Evolutionary conservation across 1,140 invertebrate genomes (phyloP), one percentile per base, ranked within the genome.

Genomic region (Drosophila asahinai): DNA sequence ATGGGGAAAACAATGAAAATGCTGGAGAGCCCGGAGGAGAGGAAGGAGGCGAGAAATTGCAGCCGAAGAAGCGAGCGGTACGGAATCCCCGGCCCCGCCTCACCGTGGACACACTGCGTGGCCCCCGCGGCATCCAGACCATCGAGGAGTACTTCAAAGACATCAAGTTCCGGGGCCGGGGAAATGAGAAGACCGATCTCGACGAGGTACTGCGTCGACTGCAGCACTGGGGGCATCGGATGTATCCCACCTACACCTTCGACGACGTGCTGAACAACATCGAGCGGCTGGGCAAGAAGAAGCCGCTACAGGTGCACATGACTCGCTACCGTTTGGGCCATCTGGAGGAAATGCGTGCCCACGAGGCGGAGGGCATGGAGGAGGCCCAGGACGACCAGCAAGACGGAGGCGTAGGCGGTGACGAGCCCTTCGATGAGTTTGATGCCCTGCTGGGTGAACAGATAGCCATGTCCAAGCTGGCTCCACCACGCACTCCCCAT

Each of bases 141-240:
- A 94, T 98, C 17, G 95, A 96, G 64, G 94, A 96, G 5, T 94
- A 96, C 89, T 98, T 98, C 83, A 95, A 97, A 84, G 95, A 96
- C 83, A 96, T 98, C 51, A 96, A 97, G 92, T 97, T 97, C 84
- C 95, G 96, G 93, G 98, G 97, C 54, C 93, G 97, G 94, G 97
- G 97, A 2, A 94, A 97, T 93, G 98, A 99, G 93, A 95, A 95
- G 68, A 93, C 96, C 74, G 98, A 99, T 94, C 94, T 99, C 15
- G 95, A 97, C 89, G 91, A 95, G 52, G 93, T 99, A 0, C 94
- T 99, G 93, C 96, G 96, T 45, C 96, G 95, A 78, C 86, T 99
- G 58, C 97, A 99, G 83, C 98, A 99, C 84, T 99, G 98, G 98
- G 96, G 96, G 3, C 97, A 99, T 92, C 94, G 98, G 66, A 91